A percentile compares a stretch with the other conserved stretches of the same genome.
Conservation (phyloP, 2,888 invertebrate species). For the Ectobius pallidus region DNA sequence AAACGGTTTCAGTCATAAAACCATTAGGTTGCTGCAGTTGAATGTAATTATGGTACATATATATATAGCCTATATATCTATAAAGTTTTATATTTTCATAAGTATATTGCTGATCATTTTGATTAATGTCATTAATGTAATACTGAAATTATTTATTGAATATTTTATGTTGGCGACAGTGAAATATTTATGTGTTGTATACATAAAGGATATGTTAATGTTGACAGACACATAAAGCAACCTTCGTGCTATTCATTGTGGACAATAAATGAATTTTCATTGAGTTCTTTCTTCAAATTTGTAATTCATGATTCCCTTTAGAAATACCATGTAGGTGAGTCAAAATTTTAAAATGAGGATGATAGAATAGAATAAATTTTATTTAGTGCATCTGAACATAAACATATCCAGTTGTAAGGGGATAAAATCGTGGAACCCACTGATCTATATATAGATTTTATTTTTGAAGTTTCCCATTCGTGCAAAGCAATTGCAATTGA, state of each 20-base stretch:
- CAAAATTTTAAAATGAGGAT: too few relatives aligned
- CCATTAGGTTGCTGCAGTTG: neutral
- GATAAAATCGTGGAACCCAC: too few relatives aligned
- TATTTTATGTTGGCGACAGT: constrained; percentile 34
- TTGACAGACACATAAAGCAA: constrained; percentile 17
- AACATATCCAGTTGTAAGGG: too few relatives aligned
- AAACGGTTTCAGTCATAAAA: neutral
- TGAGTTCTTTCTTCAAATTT: too few relatives aligned
- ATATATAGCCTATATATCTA: constrained; percentile 8
- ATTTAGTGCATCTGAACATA: too few relatives aligned
- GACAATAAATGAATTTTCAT: neutral
- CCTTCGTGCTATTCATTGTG: neutral
- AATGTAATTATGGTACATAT: neutral
- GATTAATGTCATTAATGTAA: constrained; percentile 35
- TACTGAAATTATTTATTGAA: constrained; percentile 38
- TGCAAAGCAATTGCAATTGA: too few relatives aligned
- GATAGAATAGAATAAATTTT: too few relatives aligned
- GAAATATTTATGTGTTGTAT: constrained; percentile 17
- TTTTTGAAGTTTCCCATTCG: too few relatives aligned
- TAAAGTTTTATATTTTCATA: constrained; percentile 41
- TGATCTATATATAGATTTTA: too few relatives aligned
- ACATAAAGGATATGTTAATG: constrained; percentile 25
- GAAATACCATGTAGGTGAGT: too few relatives aligned
- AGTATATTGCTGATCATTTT: constrained; percentile 34
- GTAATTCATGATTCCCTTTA: too few relatives aligned